phyloP scores from a whole-genome alignment of 2,888 invertebrate species.

The Noctua janthe region DNA sequence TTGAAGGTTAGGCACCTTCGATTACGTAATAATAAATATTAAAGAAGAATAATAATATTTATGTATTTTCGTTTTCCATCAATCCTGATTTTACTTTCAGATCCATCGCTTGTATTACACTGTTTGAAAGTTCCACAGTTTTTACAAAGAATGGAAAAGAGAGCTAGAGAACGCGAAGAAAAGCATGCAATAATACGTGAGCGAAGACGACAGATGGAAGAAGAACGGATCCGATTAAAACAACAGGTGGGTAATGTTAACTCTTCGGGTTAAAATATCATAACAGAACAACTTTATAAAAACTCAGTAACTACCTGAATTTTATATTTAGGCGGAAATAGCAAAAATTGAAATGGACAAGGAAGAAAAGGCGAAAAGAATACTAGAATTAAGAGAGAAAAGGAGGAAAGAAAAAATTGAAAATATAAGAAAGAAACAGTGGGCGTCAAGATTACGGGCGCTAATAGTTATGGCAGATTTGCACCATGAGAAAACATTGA shows the following conservation, averaged over 20 bases:
- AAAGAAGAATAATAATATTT: no score
- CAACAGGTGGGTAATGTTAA: conserved; percentile 84
- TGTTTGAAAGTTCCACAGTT: conserved; percentile 92
- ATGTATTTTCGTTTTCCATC: neutral
- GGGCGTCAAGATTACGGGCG: conserved; percentile 84
- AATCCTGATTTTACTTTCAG: conserved; percentile 69
- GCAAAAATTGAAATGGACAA: conserved; percentile 90
- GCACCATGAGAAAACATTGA: conserved; percentile 85
- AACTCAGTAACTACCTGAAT: neutral
- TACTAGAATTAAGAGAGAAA: conserved; percentile 91
- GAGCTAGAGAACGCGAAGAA: conserved; percentile 92
- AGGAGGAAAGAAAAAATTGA: conserved; percentile 91
- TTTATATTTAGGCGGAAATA: conserved; percentile 81
- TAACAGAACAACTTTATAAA: neutral
- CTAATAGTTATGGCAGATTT: conserved; percentile 88
- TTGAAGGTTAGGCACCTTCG: conserved; percentile 78
- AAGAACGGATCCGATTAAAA: conserved; percentile 85
- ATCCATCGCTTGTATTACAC: conserved; percentile 83
- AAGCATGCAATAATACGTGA: conserved; percentile 88
- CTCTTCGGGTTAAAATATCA: neutral
- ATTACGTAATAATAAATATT: neutral
- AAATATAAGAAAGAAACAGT: conserved; percentile 91
- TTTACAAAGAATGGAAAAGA: conserved; percentile 93
- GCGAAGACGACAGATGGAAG: conserved; percentile 86
- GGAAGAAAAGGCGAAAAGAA: conserved; percentile 90